phyloP scores from a whole-genome alignment of 1,140 invertebrate species.

The fruit fly (Drosophila melanogaster) region Release_6_plus_ISO1_MT NT_037436.4:8064501-8065000 shows the following conservation, averaged over 20 bases:
- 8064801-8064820: not conserved
- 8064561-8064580: not conserved
- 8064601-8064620: not conserved
- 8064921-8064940: slow-evolving; percentile 13
- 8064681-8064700: not conserved
- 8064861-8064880: no score
- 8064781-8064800: not conserved
- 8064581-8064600: not conserved
- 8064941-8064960: slow-evolving; percentile 18
- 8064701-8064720: no score
- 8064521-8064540: not conserved
- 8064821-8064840: no score
- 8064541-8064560: not conserved
- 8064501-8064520: not conserved
- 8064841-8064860: no score
- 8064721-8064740: no score
- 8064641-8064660: not conserved
- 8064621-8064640: not conserved
- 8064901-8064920: slow-evolving; percentile 18
- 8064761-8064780: no score
- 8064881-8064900: not conserved
- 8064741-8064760: no score
- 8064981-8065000: slow-evolving; percentile 31
- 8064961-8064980: slow-evolving; percentile 50
- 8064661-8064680: not conserved